Evolutionary conservation across 2,113 vertebrate genomes (phyloP), one percentile per base, ranked within the genome.

Genomic region (Colossoma macropomum): DNA sequence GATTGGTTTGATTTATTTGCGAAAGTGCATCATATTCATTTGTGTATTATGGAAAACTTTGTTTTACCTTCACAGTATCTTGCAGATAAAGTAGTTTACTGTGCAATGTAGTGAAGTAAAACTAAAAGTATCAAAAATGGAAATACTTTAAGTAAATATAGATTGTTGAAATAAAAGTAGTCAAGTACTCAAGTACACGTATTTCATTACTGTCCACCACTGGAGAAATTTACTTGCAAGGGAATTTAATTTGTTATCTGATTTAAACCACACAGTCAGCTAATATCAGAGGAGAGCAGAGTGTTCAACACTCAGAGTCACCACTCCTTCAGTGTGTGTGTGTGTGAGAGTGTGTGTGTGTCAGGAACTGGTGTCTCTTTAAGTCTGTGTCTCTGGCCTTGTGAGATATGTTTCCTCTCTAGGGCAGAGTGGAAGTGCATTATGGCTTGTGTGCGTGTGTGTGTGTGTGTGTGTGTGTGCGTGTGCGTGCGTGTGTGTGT

Each of bases 361-460:
- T 86, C 66, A 79, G 80, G 80, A 82, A 79, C 75, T 82, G 74
- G 54, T 81, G 80, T 83, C 76, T 80, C 13, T 86, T 71, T 83
- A 70, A 80, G 45, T 62, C 75, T 50, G 41, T 27, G 52, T 75
- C 75, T 66, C 80, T 82, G 80, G 69, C 38, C 50, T 28, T 84
- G 68, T 69, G 79, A 86, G 85, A 83, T 86, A 86, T 79, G 85
- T 79, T 83, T 86, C 85, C 80, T 86, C 27, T 79, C 52, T 70
- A 70, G 63, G 74, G 50, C 30, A 63, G 28, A 75, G 38, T 79
- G 63, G 62, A 83, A 86, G 62, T 70, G 80, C 80, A 79, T 86
- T 86, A 78, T 38, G 34, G 32, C 38, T 32, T 17, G 75, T 70
- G 65, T 79, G 17, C 72, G 28, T 63, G 21, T 72, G 38, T 72